Base-by-base conservation (phyloP, 2,888 invertebrate genomes). In the Ariolimax columbianus region DNA sequence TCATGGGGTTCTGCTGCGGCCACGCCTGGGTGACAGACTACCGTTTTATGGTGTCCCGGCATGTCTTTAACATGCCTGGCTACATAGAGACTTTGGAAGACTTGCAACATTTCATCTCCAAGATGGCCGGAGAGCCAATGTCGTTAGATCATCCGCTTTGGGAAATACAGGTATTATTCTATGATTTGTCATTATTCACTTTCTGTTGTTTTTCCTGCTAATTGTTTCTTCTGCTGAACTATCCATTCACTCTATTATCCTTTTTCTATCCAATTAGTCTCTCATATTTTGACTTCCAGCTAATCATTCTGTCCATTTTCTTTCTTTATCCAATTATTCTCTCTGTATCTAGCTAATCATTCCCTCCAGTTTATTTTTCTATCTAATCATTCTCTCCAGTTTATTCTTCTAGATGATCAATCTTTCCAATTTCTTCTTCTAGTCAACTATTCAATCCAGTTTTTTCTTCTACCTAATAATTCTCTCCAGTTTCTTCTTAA, bases 21-120 rank as follows among this genome's bases (percentile, higher is more conserved):
- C 94, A 94, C 87, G 94, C 94, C 77, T 95, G 95, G 95, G 92
- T 94, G 81, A 92, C 93, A 4, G 95, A 95, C 89, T 89, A 92
- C 1, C 91, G 93, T 82, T 95, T 95, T 90, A 92, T 94, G 87
- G 94, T 95, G 83, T 94, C 95, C 86, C 94, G 95, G 85, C 95
- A 95, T 89, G 94, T 95, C 30, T 93, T 94, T 84, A 89, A 92
- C 43, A 94, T 94, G 87, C 94, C 94, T 1, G 89, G 90, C 33
- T 90, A 90, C 77, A 92, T 94, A 40, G 89, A 90, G 78, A 93
- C 91, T 33, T 91, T 93, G 81, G 91, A 91, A 51, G 94, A 94
- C 78, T 90, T 95, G 19, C 94, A 95, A 90, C 92, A 93, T 73
- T 95, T 95, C 88, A 91, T 95, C 14, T 94, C 94, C 0, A 91